These are phyloP conservation scores for Rhagophthalmus giganteus DNA, from an alignment of 2,888 invertebrate species.

Conservation along the genomic window DNA sequence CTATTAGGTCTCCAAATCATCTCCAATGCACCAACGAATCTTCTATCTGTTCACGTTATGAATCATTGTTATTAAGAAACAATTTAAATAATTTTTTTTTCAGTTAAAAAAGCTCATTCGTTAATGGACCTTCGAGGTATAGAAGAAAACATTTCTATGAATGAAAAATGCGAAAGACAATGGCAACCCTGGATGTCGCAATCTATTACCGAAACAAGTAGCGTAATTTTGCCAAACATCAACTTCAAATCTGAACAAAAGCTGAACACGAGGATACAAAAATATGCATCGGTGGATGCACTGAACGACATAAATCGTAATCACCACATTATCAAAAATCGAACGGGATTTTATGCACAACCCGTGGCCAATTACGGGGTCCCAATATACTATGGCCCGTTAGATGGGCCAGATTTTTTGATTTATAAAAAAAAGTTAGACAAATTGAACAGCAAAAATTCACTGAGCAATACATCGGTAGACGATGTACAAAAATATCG, in stretches of 20 bases:
- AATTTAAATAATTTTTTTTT: conserved; percentile 20
- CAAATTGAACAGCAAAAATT: conserved; percentile 49
- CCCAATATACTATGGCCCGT: conserved; percentile 54
- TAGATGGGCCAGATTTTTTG: conserved; percentile 54
- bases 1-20: no score
- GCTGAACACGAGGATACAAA: conserved; percentile 37
- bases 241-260: conserved; percentile 36
- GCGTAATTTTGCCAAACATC: conserved; percentile 41
- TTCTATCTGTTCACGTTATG: no score
- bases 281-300: conserved; percentile 51
- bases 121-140: conserved; percentile 51
- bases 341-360: conserved; percentile 53
- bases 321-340: conserved; percentile 49
- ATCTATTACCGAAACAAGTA: conserved; percentile 41
- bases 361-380: conserved; percentile 53
- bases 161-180: conserved; percentile 39
- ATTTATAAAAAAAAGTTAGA: conserved; percentile 54
- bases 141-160: conserved; percentile 36
- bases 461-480: conserved; percentile 53
- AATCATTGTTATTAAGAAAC: no score
- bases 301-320: conserved; percentile 44
- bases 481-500: conserved; percentile 56
- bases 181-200: conserved; percentile 44
- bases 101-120: conserved; percentile 53
- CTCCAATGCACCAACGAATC: no score